Conservation (phyloP, 1,140 invertebrate species). For the Leptopilina clavipes region DNA sequence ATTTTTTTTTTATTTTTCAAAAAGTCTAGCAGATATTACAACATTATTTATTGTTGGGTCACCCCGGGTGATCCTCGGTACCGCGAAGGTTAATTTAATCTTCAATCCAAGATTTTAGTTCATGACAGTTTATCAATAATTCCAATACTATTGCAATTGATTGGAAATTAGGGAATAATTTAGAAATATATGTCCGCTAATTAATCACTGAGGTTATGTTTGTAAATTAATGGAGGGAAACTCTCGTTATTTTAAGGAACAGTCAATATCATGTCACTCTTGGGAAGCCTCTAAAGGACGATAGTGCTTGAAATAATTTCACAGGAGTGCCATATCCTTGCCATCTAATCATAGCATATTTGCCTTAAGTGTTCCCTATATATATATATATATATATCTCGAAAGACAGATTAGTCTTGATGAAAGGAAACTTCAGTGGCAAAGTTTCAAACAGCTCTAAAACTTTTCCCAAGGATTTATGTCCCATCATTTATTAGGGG, state of each 20-base stretch:
- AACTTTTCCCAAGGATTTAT: constrained; percentile 1
- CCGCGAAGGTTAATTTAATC: too few relatives aligned
- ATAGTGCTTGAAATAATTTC: constrained; percentile 1
- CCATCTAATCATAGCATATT: constrained; percentile 20
- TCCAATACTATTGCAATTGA: too few relatives aligned
- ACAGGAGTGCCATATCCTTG: neutral
- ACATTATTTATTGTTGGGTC: too few relatives aligned
- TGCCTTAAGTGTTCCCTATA: constrained; percentile 5
- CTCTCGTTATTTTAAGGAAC: neutral
- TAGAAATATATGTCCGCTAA: too few relatives aligned
- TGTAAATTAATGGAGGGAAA: neutral
- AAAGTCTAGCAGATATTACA: too few relatives aligned
- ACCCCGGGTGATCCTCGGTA: too few relatives aligned
- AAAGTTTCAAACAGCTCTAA: neutral
- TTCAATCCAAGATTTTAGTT: too few relatives aligned
- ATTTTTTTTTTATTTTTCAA: too few relatives aligned
- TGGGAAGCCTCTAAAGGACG: neutral
- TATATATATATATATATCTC: too few relatives aligned
- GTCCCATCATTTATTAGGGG: neutral
- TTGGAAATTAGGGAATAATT: too few relatives aligned
- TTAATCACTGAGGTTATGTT: neutral
- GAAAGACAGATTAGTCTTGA: neutral
- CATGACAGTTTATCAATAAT: too few relatives aligned
- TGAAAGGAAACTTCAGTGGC: neutral
- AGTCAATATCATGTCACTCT: neutral